Evolutionary conservation across 2,113 vertebrate genomes (phyloP).

Genomic region (Ailurus styani): DNA sequence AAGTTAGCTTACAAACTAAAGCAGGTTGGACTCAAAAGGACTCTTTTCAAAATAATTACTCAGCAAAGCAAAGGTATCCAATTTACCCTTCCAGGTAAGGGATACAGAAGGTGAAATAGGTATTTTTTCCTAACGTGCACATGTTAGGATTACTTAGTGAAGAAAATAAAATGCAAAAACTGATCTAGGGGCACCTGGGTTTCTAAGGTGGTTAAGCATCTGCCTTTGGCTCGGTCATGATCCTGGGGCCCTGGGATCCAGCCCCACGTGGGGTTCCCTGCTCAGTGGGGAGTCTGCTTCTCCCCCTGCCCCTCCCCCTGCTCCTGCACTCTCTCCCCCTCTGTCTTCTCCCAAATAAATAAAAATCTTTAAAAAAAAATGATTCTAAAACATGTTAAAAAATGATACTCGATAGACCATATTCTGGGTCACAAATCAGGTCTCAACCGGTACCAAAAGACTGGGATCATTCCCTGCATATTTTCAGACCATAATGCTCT

Average conservation of each 20-base stretch:
- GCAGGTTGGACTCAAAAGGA: not conserved
- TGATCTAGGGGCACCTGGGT: not conserved
- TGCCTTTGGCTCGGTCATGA: too few relatives aligned
- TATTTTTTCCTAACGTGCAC: not conserved
- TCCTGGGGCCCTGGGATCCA: too few relatives aligned
- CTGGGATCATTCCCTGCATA: too few relatives aligned
- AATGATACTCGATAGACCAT: not conserved
- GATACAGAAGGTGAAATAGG: not conserved
- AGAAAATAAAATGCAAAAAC: not conserved
- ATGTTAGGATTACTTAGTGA: not conserved
- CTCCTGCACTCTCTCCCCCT: too few relatives aligned
- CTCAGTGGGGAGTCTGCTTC: too few relatives aligned
- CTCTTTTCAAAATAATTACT: not conserved
- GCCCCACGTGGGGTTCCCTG: too few relatives aligned
- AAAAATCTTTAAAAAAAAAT: not conserved
- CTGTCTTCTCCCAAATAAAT: not conserved
- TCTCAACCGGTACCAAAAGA: too few relatives aligned
- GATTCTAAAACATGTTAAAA: not conserved
- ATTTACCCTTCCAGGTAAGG: not conserved
- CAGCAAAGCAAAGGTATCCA: not conserved
- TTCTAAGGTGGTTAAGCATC: not conserved
- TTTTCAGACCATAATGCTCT: too few relatives aligned
- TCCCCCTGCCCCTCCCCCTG: too few relatives aligned
- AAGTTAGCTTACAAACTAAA: not conserved
- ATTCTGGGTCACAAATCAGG: too few relatives aligned